phyloP scores from a whole-genome alignment of 2,113 vertebrate species.

The Mandrillus leucophaeus region DNA sequence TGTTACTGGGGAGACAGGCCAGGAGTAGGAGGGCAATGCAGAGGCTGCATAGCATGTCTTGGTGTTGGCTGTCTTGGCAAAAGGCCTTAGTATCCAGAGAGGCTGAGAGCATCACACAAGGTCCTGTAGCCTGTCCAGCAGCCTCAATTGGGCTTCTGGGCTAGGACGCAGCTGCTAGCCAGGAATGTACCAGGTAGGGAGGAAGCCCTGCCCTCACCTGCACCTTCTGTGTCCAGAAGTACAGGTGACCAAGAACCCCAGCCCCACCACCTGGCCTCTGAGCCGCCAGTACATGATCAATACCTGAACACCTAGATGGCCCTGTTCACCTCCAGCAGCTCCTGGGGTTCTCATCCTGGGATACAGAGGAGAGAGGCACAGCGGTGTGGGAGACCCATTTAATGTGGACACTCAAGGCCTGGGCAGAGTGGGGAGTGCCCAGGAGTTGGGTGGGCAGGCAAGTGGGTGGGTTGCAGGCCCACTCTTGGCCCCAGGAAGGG shows the following conservation, averaged over 20 bases:
- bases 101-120: background rate
- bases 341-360: background rate
- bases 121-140: background rate
- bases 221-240: background rate
- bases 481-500: background rate
- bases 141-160: background rate
- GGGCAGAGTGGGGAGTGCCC: background rate
- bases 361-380: background rate
- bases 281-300: background rate
- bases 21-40: background rate
- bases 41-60: background rate
- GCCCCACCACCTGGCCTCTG: background rate
- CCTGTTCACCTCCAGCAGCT: background rate
- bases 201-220: background rate
- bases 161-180: background rate
- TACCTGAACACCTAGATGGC: background rate
- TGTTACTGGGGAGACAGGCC: background rate
- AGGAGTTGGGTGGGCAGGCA: background rate
- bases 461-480: background rate
- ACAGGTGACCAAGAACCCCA: background rate
- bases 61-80: background rate
- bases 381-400: slow-evolving; percentile 51
- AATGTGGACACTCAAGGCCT: slow-evolving; percentile 54
- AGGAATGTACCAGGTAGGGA: background rate
- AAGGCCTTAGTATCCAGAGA: background rate